Percentiles rank a stretch among this genome's conserved stretches.
phyloP scores from a whole-genome alignment of 2,888 invertebrate genomes.

The Anodontia alba region DNA sequence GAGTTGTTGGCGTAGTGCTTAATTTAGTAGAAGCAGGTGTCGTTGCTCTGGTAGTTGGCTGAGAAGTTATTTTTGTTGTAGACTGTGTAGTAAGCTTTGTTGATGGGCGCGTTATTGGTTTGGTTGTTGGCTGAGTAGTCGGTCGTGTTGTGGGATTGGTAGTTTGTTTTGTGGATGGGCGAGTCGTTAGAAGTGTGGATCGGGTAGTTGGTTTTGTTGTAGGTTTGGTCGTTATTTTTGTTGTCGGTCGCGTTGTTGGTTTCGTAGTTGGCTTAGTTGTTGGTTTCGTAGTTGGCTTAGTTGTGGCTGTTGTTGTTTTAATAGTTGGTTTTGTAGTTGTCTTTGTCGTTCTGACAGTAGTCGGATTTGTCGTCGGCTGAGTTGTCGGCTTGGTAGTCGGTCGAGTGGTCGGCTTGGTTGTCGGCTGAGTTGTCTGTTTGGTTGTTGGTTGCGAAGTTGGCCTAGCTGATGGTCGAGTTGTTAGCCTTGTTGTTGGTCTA shows the following conservation, averaged over 20 bases:
- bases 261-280: conserved; percentile 1
- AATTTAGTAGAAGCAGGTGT: not conserved
- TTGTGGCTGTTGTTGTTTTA: not conserved
- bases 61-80: not conserved
- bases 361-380: not conserved
- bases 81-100: not conserved
- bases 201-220: not conserved
- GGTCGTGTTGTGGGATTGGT: not conserved
- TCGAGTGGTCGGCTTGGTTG: not conserved
- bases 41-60: not conserved
- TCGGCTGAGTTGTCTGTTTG: not conserved
- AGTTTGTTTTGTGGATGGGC: not conserved
- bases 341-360: not conserved
- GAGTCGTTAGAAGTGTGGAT: not conserved
- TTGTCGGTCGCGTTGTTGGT: conserved; percentile 1
- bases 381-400: not conserved
- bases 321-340: not conserved
- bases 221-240: not conserved
- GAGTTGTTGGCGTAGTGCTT: not conserved
- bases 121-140: not conserved
- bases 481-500: not conserved
- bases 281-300: not conserved
- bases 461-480: conserved; percentile 16
- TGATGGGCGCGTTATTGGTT: not conserved
- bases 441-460: conserved; percentile 5